Percentiles rank a stretch among this genome's conserved stretches.
Conservation (phyloP, 2,888 invertebrate genomes). For the Heliconius cydno region DNA sequence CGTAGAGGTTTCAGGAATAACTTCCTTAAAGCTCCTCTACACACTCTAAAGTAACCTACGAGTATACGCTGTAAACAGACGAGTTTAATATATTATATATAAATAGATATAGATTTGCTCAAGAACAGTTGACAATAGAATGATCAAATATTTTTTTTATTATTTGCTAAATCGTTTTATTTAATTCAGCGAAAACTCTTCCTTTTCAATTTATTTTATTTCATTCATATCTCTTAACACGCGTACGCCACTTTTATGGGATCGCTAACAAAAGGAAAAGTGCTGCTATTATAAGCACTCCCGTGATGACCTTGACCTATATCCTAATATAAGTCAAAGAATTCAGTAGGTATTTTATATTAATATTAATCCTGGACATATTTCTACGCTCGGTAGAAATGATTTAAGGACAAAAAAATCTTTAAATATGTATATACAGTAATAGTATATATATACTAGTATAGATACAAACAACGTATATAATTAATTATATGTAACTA, state of each 20-base stretch:
- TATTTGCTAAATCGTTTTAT: not conserved
- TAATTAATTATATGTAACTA: too few species aligned
- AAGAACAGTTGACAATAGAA: not conserved
- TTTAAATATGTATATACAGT: not conserved
- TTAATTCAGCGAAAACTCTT: constrained; percentile 5
- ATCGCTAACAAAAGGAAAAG: constrained; percentile 33
- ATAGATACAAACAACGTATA: not conserved
- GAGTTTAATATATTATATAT: not conserved
- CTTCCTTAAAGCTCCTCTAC: not conserved
- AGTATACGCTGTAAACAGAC: too few species aligned
- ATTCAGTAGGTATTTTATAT: not conserved
- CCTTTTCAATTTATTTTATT: constrained; percentile 18
- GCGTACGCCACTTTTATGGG: constrained; percentile 31
- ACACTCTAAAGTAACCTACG: not conserved
- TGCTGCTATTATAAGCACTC: constrained; percentile 23
- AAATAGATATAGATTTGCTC: not conserved
- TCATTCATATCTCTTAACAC: constrained; percentile 20
- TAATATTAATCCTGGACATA: not conserved
- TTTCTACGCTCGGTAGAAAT: not conserved
- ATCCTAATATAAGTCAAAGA: constrained; percentile 31
- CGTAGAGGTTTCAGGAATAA: too few species aligned
- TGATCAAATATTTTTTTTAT: not conserved
- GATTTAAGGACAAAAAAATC: not conserved
- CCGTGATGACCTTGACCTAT: constrained; percentile 34
- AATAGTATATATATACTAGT: not conserved